Evolutionary conservation across 2,797 vertebrate genomes (phyloP).

Genomic region (Coilia nasus): DNA sequence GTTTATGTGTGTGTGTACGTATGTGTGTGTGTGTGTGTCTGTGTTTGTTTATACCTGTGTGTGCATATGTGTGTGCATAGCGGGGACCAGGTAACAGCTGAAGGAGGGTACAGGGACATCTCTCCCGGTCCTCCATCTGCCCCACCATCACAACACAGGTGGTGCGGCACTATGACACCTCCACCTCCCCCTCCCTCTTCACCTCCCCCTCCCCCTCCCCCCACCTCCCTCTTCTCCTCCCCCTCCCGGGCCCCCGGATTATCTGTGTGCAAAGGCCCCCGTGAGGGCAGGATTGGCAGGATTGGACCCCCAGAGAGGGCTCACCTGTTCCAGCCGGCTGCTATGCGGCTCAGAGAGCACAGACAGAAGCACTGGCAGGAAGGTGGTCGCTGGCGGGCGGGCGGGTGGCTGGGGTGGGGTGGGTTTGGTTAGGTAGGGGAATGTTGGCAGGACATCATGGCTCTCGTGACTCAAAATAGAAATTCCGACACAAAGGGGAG

Average conservation of each 20-base stretch:
- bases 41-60: not conserved
- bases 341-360: not conserved
- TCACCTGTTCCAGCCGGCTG: conserved; percentile 19
- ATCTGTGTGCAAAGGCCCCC: not conserved
- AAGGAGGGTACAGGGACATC: not conserved
- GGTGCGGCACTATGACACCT: too few relatives aligned
- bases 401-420: too few relatives aligned
- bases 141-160: too few relatives aligned
- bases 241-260: not conserved
- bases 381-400: not conserved
- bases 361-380: conserved; percentile 2
- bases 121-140: too few relatives aligned
- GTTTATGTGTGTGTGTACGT: not conserved
- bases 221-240: not conserved
- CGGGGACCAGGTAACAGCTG: not conserved
- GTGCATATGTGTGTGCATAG: not conserved
- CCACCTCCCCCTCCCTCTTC: too few relatives aligned
- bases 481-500: not conserved
- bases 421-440: not conserved
- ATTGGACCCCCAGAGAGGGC: conserved; percentile 11
- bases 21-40: not conserved
- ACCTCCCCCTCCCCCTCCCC: too few relatives aligned
- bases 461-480: not conserved
- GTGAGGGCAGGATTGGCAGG: not conserved
- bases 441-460: not conserved